A percentile compares a stretch with the other conserved stretches of the same genome.
Conservation (phyloP, 2,113 vertebrate species). For the Halcyon senegalensis region DNA sequence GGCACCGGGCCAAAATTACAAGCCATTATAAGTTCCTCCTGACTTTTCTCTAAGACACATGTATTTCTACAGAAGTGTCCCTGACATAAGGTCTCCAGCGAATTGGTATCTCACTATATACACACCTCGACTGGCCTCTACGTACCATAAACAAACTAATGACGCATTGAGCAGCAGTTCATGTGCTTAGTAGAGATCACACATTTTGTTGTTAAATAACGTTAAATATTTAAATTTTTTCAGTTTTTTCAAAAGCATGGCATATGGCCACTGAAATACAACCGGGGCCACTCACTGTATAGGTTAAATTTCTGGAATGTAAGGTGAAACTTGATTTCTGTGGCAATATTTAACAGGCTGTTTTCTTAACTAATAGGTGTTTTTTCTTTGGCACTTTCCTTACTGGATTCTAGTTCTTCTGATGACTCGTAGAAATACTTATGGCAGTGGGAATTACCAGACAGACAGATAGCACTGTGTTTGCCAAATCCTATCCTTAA, state of each 20-base stretch:
- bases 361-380: background rate
- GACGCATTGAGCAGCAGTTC: background rate
- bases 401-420: background rate
- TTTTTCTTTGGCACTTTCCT: background rate
- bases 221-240: background rate
- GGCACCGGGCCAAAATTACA: background rate
- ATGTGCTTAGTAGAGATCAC: background rate
- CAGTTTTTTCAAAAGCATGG: background rate
- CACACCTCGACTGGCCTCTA: background rate
- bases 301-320: background rate
- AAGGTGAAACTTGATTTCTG: background rate
- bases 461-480: fast-evolving
- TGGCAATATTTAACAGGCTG: background rate
- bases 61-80: background rate
- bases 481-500: slow-evolving; percentile 1
- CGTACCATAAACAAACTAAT: background rate
- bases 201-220: background rate
- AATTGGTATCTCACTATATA: background rate
- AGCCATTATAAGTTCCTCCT: background rate
- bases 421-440: background rate
- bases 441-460: background rate
- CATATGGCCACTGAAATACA: background rate
- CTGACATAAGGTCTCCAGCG: background rate
- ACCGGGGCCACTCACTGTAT: background rate
- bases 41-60: background rate